These are phyloP conservation scores for Spodoptera picta DNA, from an alignment of 2,888 invertebrate species.

Conservation along the genomic window DNA sequence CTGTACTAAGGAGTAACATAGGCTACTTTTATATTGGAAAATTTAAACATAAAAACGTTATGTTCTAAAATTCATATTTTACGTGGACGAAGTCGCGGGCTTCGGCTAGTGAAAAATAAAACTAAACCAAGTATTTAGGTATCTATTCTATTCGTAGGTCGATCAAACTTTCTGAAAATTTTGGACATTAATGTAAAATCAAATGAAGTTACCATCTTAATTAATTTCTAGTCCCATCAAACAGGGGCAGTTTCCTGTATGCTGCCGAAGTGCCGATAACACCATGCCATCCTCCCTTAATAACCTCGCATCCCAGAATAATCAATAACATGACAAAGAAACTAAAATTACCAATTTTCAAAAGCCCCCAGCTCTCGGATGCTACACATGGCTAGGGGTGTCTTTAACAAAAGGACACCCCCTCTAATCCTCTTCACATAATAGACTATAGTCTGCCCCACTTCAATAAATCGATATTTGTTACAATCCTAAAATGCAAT, in stretches of 20 bases:
- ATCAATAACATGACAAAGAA: conserved; percentile 35
- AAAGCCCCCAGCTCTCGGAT: conserved; percentile 33
- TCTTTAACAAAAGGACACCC: conserved; percentile 56
- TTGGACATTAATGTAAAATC: too few species aligned
- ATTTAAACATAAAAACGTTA: too few species aligned
- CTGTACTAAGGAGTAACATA: too few species aligned
- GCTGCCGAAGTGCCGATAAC: conserved; percentile 22
- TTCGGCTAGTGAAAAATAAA: too few species aligned
- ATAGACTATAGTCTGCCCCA: conserved; percentile 52
- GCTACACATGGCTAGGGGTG: conserved; percentile 47
- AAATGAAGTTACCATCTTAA: too few species aligned
- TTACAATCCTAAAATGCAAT: conserved; percentile 36
- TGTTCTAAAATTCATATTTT: too few species aligned
- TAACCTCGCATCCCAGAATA: conserved; percentile 7
- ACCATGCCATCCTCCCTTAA: conserved; percentile 9
- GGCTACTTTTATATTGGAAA: too few species aligned
- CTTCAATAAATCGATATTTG: conserved; percentile 53
- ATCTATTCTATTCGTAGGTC: too few species aligned
- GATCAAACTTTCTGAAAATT: too few species aligned
- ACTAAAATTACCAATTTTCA: conserved; percentile 35
- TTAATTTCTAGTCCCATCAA: not conserved
- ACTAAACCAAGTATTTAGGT: too few species aligned
- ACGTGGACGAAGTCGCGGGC: too few species aligned
- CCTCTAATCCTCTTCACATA: conserved; percentile 55
- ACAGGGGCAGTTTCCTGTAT: not conserved